Evolutionary conservation across 1,140 invertebrate genomes (phyloP).

Genomic region (Hypothenemus hampei): DNA sequence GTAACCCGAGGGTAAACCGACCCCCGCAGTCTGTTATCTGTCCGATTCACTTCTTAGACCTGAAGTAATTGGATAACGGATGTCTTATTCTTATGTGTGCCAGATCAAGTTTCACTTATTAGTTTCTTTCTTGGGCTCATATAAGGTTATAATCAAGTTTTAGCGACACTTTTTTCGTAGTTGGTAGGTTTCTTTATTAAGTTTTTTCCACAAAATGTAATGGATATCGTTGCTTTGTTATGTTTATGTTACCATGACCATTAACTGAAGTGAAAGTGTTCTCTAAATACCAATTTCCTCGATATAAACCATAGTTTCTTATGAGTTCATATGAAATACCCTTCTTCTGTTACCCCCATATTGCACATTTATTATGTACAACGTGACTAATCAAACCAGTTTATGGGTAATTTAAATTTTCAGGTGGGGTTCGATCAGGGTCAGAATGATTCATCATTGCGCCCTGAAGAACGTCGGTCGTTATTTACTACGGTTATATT

Average conservation of each 20-base stretch:
- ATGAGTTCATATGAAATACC: too few relatives aligned
- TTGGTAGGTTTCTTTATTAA: constrained; percentile 9
- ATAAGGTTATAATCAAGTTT: constrained; percentile 32
- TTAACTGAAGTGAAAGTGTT: too few relatives aligned
- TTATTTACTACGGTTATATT: too few relatives aligned
- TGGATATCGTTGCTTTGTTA: too few relatives aligned
- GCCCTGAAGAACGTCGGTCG: too few relatives aligned
- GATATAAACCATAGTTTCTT: too few relatives aligned
- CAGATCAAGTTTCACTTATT: constrained; percentile 32
- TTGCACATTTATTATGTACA: too few relatives aligned
- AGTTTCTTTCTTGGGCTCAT: constrained; percentile 21
- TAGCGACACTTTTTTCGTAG: constrained; percentile 14
- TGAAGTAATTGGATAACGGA: constrained; percentile 32
- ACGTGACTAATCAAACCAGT: not conserved
- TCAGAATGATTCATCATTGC: too few relatives aligned
- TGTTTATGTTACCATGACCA: too few relatives aligned
- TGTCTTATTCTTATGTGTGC: constrained; percentile 30
- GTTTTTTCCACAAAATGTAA: too few relatives aligned
- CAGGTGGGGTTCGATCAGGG: not conserved
- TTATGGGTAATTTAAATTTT: not conserved
- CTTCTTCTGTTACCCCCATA: not conserved
- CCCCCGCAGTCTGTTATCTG: constrained; percentile 19
- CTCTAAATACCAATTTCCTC: too few relatives aligned
- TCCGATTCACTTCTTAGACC: constrained; percentile 17
- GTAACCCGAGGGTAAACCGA: constrained; percentile 24